Base-by-base conservation (phyloP, 2,888 invertebrate species). In the Pachliopta kotzebuea region DNA sequence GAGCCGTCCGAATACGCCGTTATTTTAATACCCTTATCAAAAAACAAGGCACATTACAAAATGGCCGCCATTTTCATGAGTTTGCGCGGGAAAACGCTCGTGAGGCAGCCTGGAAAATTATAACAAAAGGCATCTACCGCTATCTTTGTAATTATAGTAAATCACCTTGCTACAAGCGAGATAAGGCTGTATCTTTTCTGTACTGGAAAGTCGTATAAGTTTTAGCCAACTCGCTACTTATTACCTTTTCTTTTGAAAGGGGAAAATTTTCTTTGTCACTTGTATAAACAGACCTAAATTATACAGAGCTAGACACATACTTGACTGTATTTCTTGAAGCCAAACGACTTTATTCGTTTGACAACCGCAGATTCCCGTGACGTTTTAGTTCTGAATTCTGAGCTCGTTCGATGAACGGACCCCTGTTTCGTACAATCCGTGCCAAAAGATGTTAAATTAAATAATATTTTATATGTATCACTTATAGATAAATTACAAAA, bases 71-170 rank as follows among this genome's bases (percentile, higher is more conserved):
- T 88, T 90, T 90, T 87, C 88, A 86, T 85, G 87, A 89, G 88
- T 88, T 88, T 85, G 86, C 86, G 85, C 88, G 88, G 86, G 86
- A 86, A 89, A 89, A 82, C 81, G 85, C 81, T 86, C 86, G 86
- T 84, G 86, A 85, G 84, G 84, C 84, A 80, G 87, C 86, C 90
- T 86, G 89, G 88, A 90, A 91, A 91, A 90, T 91, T 90, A 90
- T 90, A 90, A 90, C 90, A 91, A 91, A 89, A 90, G 90, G 89
- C 90, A 88, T 89, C 90, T 85, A 88, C 86, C 89, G 91, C 91
- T 92, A 92, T 92, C 92, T 92, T 88, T 90, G 90, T 92, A 92
- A 92, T 92, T 92, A 92, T 90, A 88, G 88, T 90, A 90, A 90
- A 90, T 90, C 90, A 90, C 90, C 90, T 90, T 87, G 88, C 90